Evolutionary conservation across 2,888 invertebrate genomes (phyloP), one percentile per base, ranked within the genome.

Genomic region (Galeruca laticollis): DNA sequence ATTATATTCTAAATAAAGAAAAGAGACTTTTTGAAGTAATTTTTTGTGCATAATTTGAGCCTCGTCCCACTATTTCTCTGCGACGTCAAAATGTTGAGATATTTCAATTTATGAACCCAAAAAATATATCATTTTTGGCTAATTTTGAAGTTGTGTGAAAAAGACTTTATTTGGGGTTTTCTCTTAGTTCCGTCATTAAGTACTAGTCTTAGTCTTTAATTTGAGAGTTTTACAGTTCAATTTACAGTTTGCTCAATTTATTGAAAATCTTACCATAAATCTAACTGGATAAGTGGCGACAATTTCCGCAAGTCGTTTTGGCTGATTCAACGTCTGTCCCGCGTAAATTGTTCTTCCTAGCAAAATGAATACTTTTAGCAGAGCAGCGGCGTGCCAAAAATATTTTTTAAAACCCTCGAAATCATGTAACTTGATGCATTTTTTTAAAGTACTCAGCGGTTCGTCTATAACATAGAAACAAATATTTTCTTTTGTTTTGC

Each of bases 221-320:
- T n/a, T n/a, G n/a, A n/a, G n/a, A n/a, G n/a, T n/a, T n/a, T n/a
- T n/a, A n/a, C n/a, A n/a, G n/a, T n/a, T n/a, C n/a, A n/a, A 13
- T 37, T 37, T 56, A n/a, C n/a, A n/a, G n/a, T n/a, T 10, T 51
- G 26, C 3, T 26, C 6, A 3, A 26, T 26, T 6, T 6, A 6
- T 26, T 26, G 26, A 26, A 26, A 13, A n/a, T 51, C 64, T 63
- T 73, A 73, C 75, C 73, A 71, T 68, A 43, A 75, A 65, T 20
- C 70, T 70, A 2, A 71, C 61, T 0, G 75, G 75, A 62, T 71
- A 70, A 1, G 75, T 71, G 5, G 71, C 71, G 5, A 68, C 68
- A 51, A 73, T 13, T 43, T 71, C 71, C n/a, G 71, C 66, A 20
- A 75, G 35, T 35, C 49, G 65, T 43, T 60, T 73, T 0, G 73